Base-by-base conservation (phyloP, 2,797 vertebrate genomes). In the Sciurus vulgaris region DNA sequence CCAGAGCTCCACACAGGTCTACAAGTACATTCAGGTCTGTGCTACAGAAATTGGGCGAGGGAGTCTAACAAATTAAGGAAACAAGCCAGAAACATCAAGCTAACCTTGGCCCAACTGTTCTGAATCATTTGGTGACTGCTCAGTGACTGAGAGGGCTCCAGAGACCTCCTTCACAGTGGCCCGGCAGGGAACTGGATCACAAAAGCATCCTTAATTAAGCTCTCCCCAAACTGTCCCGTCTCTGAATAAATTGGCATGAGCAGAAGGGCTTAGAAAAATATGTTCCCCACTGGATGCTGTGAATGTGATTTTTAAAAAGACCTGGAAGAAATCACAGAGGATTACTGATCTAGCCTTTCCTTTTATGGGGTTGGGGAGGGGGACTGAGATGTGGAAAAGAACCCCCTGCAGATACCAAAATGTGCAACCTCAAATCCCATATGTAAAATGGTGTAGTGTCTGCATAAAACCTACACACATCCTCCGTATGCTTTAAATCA, bases 21-120 rank as follows among this genome's bases (percentile, higher is more conserved):
- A 35, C 33, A 76, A 56, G 59, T 28, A 51, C 44, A 81, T 54
- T 83, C 54, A 78, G 74, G 41, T 86, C 18, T 89, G 49, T n/a
- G 22, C 35, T 88, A 47, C 14, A 84, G 74, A 91, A 91, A 73
- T 7, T 1, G 7, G 35, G 20, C 56, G 35, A 28, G 28, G 44
- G 47, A 82, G 49, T 82, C 54, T 78, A 72, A 47, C 9, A 14
- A 84, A 73, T 72, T 28, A 85, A 51, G 91, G 73, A 90, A 79
- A 79, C 22, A 65, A 74, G 63, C 22, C 70, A 20, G 76, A 93
- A 82, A 86, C 35, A 63, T 89, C 91, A 73, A 95, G 93, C 59
- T 70, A 91, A 89, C 26, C 20, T 79, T 59, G 72, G 67, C 74
- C 33, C 12, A 70, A 51, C 10, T 30, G 33, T 72, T 84, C 24